Percentiles rank a stretch among this genome's conserved stretches.
Evolutionary conservation across 92 coral and sea anemone species (phyloP).

Genomic region (Zoanthus sansibaricus): DNA sequence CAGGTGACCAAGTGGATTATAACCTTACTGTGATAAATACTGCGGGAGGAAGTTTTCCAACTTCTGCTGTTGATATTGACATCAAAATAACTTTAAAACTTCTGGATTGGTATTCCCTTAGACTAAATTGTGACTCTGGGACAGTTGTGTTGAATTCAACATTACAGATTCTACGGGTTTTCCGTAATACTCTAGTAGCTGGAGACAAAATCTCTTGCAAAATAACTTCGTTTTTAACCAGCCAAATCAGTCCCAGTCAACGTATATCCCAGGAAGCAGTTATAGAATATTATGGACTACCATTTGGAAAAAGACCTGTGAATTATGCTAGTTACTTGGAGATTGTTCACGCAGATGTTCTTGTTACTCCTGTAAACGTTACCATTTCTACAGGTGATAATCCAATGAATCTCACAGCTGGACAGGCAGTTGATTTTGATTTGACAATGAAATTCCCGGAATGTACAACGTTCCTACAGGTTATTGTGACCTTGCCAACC

Average conservation of each 20-base stretch:
- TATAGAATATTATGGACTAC: constrained; percentile 59
- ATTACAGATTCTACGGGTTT: constrained; percentile 19
- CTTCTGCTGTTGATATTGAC: constrained; percentile 69
- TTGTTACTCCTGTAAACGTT: constrained; percentile 62
- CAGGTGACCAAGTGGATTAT: constrained; percentile 81
- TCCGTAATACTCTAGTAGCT: constrained; percentile 33
- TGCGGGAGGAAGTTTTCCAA: constrained; percentile 51
- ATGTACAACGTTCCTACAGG: constrained; percentile 67
- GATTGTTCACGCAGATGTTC: constrained; percentile 41
- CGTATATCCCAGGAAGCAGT: constrained; percentile 55
- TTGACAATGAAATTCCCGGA: constrained; percentile 77
- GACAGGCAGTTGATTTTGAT: constrained; percentile 71
- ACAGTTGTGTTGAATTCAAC: constrained; percentile 38
- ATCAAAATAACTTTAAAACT: constrained; percentile 55
- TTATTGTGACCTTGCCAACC: constrained; percentile 67
- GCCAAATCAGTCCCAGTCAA: constrained; percentile 67
- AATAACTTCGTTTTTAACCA: constrained; percentile 57
- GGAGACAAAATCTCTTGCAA: constrained; percentile 59
- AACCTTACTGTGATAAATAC: constrained; percentile 65
- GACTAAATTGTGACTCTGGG: constrained; percentile 57
- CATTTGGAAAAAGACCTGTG: constrained; percentile 51
- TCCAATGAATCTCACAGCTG: constrained; percentile 70
- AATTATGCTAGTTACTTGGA: constrained; percentile 65
- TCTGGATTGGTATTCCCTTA: constrained; percentile 44
- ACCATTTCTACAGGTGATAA: constrained; percentile 61